Evolutionary conservation across 2,888 invertebrate species (phyloP).

Genomic region (Chaetogeoica ovagalla): DNA sequence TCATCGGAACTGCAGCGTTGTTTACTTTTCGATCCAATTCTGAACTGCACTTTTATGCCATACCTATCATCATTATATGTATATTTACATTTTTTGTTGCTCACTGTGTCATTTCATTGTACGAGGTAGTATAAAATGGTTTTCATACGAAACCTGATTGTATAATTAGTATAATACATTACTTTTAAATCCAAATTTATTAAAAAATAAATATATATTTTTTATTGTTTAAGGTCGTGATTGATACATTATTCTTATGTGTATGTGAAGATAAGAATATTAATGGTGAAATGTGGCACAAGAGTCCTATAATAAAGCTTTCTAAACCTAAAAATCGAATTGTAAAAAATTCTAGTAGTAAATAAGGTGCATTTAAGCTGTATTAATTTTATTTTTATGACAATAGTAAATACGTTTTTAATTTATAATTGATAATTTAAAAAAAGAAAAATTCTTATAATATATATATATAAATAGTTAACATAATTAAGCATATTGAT

Average conservation of each 20-base stretch:
- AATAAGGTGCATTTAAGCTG: neutral
- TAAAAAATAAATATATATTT: slow-evolving; percentile 38
- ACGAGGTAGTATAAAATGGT: slow-evolving; percentile 71
- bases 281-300: slow-evolving; percentile 66
- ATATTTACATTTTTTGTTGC: slow-evolving; percentile 89
- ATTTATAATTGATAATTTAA: slow-evolving; percentile 4
- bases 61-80: slow-evolving; percentile 81
- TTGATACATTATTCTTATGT: slow-evolving; percentile 90
- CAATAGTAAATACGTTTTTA: neutral
- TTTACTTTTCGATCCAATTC: slow-evolving; percentile 74
- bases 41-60: slow-evolving; percentile 79
- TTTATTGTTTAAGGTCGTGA: slow-evolving; percentile 75
- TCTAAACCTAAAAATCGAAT: slow-evolving; percentile 34
- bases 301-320: slow-evolving; percentile 50
- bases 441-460: slow-evolving; percentile 7
- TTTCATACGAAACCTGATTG: neutral
- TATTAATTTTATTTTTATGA: neutral
- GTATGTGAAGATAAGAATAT: slow-evolving; percentile 89
- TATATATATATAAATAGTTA: too few species aligned
- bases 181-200: neutral
- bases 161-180: neutral
- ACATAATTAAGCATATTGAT: neutral
- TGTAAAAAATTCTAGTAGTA: slow-evolving; percentile 29
- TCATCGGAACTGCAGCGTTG: slow-evolving; percentile 78
- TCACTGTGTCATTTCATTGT: slow-evolving; percentile 88